Base-by-base conservation (phyloP, 37 sponge, comb jelly and placozoan genomes). In the Cliona cf. orientalis region DNA sequence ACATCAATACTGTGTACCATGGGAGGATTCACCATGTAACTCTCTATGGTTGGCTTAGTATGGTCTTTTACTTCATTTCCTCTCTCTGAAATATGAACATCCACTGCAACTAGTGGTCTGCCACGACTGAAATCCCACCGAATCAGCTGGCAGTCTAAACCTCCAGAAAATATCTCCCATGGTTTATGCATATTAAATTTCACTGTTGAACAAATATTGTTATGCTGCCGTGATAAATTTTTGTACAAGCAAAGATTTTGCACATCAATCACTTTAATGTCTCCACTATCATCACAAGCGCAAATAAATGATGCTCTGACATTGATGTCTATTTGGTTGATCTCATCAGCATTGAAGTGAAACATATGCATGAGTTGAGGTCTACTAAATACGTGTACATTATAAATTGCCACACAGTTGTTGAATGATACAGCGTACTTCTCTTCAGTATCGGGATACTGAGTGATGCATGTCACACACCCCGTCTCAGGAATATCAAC, bases 201-300 rank as follows among this genome's bases (percentile, higher is more conserved):
- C 17, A 73, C 89, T 3, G 80, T 72, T n/a, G 85, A 73, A 36
- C 92, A 92, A n/a, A 92, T 84, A 42, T 88, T 92, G 37, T 31
- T 43, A 56, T 92, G 92, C 12, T 53, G 42, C 25, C 69, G 25
- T 55, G 69, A 26, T 0, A 88, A 61, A 17, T 80, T 88, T 42
- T 78, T 64, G 39, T 74, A 79, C 28, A 91, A 43, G 21, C 46
- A 59, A 14, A 41, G 49, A 6, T 71, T 32, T 32, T 71, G 74
- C 21, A 83, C 17, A 42, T 83, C 81, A 39, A 87, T 76, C 11
- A 92, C 69, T 67, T 79, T 78, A 19, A 92, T 49, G 12, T 92
- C 89, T 38, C 92, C 92, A 22, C 76, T 68, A 64, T 92, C 92
- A 70, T 92, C 92, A 46, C 89, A 78, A 7, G 89, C 71, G 33